A percentile compares a stretch with the other conserved stretches of the same genome.
Evolutionary conservation across 2,888 invertebrate species (phyloP).

Genomic region (Drosophila sordidula): DNA sequence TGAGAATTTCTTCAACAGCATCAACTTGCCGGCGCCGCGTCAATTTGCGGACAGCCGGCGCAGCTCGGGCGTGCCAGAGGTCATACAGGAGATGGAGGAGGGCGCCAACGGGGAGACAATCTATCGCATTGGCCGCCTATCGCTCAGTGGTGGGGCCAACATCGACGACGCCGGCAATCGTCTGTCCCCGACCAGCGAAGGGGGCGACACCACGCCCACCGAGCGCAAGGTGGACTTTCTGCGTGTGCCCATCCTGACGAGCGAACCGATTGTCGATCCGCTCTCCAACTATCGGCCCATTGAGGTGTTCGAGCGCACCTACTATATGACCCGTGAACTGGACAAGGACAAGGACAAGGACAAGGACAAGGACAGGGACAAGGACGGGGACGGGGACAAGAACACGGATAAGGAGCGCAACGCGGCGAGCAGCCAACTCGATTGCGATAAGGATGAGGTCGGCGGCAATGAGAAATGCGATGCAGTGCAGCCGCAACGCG

Average conservation of each 20-base stretch:
- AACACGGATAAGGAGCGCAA: constrained; percentile 74
- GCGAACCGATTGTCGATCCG: constrained; percentile 82
- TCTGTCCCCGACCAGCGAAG: constrained; percentile 69
- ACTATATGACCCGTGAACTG: constrained; percentile 81
- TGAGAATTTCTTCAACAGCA: constrained; percentile 86
- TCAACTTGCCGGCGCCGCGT: constrained; percentile 90
- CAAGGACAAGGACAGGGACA: constrained; percentile 36
- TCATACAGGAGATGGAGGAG: constrained; percentile 82
- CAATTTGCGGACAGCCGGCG: constrained; percentile 93
- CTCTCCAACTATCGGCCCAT: constrained; percentile 83
- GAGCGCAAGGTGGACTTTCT: constrained; percentile 79
- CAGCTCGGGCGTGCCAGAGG: constrained; percentile 86
- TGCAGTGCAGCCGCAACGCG: constrained; percentile 19
- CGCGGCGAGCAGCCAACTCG: constrained; percentile 13
- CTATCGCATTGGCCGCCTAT: constrained; percentile 78
- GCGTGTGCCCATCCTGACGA: constrained; percentile 80
- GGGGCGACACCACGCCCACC: constrained; percentile 63
- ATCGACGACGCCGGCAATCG: constrained; percentile 80
- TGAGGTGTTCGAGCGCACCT: constrained; percentile 84
- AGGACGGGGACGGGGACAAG: constrained; percentile 16
- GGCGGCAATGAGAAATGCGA: constrained; percentile 39
- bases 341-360: constrained; percentile 71
- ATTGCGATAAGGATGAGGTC: constrained; percentile 50
- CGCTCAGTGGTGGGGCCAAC: constrained; percentile 83
- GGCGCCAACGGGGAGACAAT: constrained; percentile 68